Evolutionary conservation across 30 jellyfish, hydroid and myxozoan genomes (phyloP).

Genomic region (Cassiopea andromeda): DNA sequence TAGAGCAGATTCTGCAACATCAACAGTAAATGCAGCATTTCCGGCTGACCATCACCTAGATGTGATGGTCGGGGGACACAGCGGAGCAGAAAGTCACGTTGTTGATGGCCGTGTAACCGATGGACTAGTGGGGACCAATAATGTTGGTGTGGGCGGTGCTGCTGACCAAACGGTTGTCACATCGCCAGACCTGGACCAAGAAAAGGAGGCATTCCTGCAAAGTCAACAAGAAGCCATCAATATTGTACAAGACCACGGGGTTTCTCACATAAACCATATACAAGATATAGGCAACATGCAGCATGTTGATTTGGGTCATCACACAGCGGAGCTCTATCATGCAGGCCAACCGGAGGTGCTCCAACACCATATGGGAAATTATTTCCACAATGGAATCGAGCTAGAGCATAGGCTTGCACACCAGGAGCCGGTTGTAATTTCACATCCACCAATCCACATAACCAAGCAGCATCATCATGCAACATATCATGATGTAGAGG

Average conservation of each 20-base stretch:
- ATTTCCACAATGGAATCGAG: slow-evolving; percentile 29
- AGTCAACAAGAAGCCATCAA: slow-evolving; percentile 33
- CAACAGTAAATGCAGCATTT: slow-evolving; percentile 16
- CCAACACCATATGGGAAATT: slow-evolving; percentile 18
- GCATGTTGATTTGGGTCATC: not conserved
- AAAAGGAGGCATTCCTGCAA: slow-evolving; percentile 21
- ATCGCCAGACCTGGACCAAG: slow-evolving; percentile 44
- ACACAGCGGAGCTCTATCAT: not conserved
- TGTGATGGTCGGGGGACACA: slow-evolving; percentile 8
- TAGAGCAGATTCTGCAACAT: not conserved
- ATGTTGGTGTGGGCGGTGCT: not conserved
- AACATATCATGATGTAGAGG: slow-evolving; percentile 52
- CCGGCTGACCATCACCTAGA: slow-evolving; percentile 7
- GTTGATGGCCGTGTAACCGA: slow-evolving; percentile 44
- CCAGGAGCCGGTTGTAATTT: slow-evolving; percentile 41
- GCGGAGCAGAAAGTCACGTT: slow-evolving; percentile 1
- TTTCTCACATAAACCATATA: not conserved
- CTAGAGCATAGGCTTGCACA: slow-evolving; percentile 36
- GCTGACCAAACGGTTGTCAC: slow-evolving; percentile 39
- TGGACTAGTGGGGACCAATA: slow-evolving; percentile 1
- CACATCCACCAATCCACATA: slow-evolving; percentile 63
- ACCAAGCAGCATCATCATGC: slow-evolving; percentile 34
- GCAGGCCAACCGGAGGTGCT: slow-evolving; percentile 22
- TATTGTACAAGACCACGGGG: slow-evolving; percentile 32
- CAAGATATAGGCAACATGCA: slow-evolving; percentile 7